These are phyloP conservation scores for Ciona savignyi DNA, from an alignment of 23 tunicate genomes.

Conservation along the genomic window DNA sequence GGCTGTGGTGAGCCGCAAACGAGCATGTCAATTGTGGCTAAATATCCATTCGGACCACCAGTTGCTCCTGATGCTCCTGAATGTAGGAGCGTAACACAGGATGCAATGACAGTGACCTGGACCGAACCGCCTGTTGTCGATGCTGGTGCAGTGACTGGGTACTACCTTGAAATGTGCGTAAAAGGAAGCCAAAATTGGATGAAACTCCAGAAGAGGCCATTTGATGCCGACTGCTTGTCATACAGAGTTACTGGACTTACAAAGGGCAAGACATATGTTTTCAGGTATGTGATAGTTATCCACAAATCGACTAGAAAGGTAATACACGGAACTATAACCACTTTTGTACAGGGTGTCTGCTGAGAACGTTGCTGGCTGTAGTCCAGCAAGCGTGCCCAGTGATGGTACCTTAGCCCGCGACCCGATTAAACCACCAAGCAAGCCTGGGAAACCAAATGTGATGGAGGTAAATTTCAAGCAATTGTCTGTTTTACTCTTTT, in stretches of 20 bases:
- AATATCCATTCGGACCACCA: slow-evolving; percentile 79
- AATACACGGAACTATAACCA: not conserved
- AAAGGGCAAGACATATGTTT: slow-evolving; percentile 53
- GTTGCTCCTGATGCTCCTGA: slow-evolving; percentile 56
- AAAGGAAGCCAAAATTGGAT: slow-evolving; percentile 42
- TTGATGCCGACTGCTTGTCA: slow-evolving; percentile 35
- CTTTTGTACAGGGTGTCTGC: slow-evolving; percentile 58
- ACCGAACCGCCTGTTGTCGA: slow-evolving; percentile 64
- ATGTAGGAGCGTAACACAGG: slow-evolving; percentile 39
- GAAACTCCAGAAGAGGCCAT: slow-evolving; percentile 45
- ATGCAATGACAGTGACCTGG: slow-evolving; percentile 88
- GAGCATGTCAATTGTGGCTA: slow-evolving; percentile 47
- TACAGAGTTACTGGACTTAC: slow-evolving; percentile 44
- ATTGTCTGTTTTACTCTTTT: too few relatives aligned
- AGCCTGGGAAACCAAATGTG: slow-evolving; percentile 90
- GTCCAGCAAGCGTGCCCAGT: slow-evolving; percentile 70
- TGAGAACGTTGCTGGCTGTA: slow-evolving; percentile 82
- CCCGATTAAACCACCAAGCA: slow-evolving; percentile 85
- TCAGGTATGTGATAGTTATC: too few relatives aligned
- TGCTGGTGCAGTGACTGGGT: slow-evolving; percentile 81
- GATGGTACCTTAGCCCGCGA: slow-evolving; percentile 58
- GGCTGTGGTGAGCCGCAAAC: slow-evolving; percentile 72
- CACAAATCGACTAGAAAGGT: too few relatives aligned
- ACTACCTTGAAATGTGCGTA: slow-evolving; percentile 72
- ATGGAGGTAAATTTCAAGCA: slow-evolving; percentile 58